Conservation (phyloP, 1,140 invertebrate genomes). For the Ceratina calcarata region DNA sequence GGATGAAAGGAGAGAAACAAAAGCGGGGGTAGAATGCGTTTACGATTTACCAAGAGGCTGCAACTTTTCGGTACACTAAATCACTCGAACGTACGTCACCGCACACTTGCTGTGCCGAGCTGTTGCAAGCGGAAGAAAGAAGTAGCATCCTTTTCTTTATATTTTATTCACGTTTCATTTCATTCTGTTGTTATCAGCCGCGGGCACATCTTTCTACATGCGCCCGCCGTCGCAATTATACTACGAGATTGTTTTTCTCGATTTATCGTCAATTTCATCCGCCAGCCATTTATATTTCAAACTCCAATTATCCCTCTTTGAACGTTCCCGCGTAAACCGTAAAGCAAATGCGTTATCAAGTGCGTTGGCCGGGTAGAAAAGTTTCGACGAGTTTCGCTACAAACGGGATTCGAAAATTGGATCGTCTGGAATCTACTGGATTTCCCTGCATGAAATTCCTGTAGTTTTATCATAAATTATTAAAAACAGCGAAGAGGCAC, state of each 20-base stretch:
- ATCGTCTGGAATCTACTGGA: background rate
- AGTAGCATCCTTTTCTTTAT: constrained; percentile 66
- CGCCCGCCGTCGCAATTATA: constrained; percentile 18
- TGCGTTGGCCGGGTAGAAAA: no score
- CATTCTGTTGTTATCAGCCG: constrained; percentile 25
- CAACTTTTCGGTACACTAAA: constrained; percentile 65
- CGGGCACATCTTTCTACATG: background rate
- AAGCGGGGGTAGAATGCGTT: constrained; percentile 45
- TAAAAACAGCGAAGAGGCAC: no score
- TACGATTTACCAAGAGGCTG: constrained; percentile 52
- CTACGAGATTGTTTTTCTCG: constrained; percentile 31
- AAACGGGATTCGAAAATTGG: background rate
- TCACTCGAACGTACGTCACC: constrained; percentile 58
- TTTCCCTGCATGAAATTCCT: background rate
- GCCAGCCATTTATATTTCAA: constrained; percentile 25
- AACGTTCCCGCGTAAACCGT: background rate
- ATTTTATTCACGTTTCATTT: constrained; percentile 74
- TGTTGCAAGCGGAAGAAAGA: background rate
- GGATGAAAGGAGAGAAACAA: background rate
- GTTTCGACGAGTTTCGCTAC: background rate
- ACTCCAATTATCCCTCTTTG: constrained; percentile 31
- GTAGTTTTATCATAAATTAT: no score
- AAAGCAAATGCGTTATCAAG: no score
- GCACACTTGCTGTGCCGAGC: constrained; percentile 24
- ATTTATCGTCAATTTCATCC: constrained; percentile 30